Conservation (phyloP, 2,797 vertebrate genomes). For the Chaetophractus vellerosus region DNA sequence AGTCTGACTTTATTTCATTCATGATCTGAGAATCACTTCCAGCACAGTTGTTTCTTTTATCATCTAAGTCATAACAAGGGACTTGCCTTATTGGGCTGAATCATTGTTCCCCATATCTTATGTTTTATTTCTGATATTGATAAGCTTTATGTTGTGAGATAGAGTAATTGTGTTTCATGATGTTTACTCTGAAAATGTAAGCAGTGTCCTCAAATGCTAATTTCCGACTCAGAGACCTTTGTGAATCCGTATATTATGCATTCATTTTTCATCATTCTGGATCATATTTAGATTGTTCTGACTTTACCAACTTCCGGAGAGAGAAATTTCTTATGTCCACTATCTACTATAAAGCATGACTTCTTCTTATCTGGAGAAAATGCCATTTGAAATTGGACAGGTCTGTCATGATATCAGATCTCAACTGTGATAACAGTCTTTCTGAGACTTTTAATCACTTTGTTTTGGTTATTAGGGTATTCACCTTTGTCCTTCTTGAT, state of each 20-base stretch:
- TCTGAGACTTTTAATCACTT: background rate
- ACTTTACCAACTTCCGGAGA: background rate
- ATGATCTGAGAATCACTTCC: constrained; percentile 15
- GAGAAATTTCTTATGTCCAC: background rate
- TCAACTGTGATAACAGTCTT: background rate
- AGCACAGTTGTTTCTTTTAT: background rate
- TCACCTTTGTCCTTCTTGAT: background rate
- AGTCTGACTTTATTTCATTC: constrained; percentile 11
- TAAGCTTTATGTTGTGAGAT: background rate
- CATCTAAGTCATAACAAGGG: background rate
- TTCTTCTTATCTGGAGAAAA: background rate
- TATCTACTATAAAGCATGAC: background rate
- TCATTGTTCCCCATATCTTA: background rate
- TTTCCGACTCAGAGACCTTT: constrained; percentile 35
- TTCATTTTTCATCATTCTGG: background rate
- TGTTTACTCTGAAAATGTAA: background rate
- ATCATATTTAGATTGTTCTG: background rate
- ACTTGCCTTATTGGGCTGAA: background rate
- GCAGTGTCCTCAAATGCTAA: background rate
- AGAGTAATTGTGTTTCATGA: background rate
- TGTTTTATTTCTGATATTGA: background rate
- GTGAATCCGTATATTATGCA: background rate
- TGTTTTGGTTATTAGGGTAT: background rate
- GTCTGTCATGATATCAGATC: background rate
- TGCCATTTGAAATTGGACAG: background rate